Conservation (phyloP, 1,140 invertebrate species). For the Whitmania pigra region DNA sequence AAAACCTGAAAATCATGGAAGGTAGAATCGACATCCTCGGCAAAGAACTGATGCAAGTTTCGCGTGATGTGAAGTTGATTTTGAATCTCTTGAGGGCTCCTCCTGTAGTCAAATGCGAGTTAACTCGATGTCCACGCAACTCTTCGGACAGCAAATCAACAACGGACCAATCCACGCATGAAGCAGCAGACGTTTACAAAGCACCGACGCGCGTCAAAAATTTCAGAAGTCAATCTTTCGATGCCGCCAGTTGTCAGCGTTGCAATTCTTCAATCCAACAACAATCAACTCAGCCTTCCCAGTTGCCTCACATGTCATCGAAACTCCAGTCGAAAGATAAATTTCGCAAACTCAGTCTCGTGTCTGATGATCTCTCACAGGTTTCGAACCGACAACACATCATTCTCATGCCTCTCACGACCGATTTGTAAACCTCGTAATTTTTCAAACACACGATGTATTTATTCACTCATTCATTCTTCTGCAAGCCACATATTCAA, state of each 20-base stretch:
- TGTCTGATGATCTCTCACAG: too few species aligned
- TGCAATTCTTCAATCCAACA: neutral
- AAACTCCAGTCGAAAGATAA: too few species aligned
- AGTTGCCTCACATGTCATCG: neutral
- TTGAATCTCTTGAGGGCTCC: constrained; percentile 1
- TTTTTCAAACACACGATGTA: too few species aligned
- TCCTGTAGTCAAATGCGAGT: neutral
- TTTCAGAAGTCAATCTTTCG: neutral
- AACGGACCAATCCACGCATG: neutral
- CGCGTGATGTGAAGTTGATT: neutral
- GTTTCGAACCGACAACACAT: too few species aligned
- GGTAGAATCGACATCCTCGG: neutral
- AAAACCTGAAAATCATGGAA: neutral
- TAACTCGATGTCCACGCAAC: neutral
- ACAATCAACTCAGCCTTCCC: neutral
- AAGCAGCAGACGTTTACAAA: neutral
- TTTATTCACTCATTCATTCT: too few species aligned
- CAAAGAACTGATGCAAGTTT: neutral
- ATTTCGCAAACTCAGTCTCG: too few species aligned
- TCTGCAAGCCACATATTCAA: too few species aligned
- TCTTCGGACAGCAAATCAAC: neutral
- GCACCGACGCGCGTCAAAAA: neutral
- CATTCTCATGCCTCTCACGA: too few species aligned
- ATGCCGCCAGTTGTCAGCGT: neutral
- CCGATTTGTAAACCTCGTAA: too few species aligned